A percentile compares a stretch with the other conserved stretches of the same genome.
These are phyloP conservation scores for Rhynchophorus ferrugineus DNA, from an alignment of 1,140 invertebrate genomes.

Conservation along the genomic window DNA sequence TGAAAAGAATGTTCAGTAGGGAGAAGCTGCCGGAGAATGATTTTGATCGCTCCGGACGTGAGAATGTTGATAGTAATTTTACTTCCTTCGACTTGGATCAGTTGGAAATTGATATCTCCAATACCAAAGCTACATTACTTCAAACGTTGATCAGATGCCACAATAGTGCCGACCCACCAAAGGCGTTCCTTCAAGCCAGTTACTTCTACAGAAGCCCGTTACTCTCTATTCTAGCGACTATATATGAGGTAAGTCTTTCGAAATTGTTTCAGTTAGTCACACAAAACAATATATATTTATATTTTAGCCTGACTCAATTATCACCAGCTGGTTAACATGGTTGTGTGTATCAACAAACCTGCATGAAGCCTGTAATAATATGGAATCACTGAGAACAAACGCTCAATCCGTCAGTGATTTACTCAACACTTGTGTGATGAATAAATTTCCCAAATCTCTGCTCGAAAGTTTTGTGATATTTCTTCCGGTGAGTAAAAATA, in stretches of 20 bases:
- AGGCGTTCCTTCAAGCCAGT: slow-evolving; percentile 50
- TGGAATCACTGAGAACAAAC: slow-evolving; percentile 36
- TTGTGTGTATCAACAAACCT: slow-evolving; percentile 44
- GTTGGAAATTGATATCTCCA: slow-evolving; percentile 33
- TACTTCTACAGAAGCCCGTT: slow-evolving; percentile 48
- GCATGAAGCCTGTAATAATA: slow-evolving; percentile 38
- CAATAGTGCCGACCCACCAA: slow-evolving; percentile 58
- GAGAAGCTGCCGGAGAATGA: slow-evolving; percentile 13
- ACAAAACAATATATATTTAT: too few species aligned
- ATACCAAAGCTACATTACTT: slow-evolving; percentile 50
- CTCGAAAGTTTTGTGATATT: slow-evolving; percentile 54
- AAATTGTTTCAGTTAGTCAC: too few species aligned
- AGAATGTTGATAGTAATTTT: slow-evolving; percentile 28
- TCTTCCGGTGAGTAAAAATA: slow-evolving; percentile 48
- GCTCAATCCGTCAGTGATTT: slow-evolving; percentile 43
- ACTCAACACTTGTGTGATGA: slow-evolving; percentile 45
- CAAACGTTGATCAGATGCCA: slow-evolving; percentile 55
- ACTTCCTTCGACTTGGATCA: slow-evolving; percentile 30
- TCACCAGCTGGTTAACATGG: slow-evolving; percentile 57
- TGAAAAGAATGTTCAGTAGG: slow-evolving; percentile 31
- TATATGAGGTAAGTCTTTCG: slow-evolving; percentile 56
- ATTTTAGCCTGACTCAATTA: slow-evolving; percentile 54
- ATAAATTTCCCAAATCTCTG: slow-evolving; percentile 48
- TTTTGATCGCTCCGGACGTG: slow-evolving; percentile 3
- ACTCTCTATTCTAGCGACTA: slow-evolving; percentile 55